Conservation (phyloP, 2,797 vertebrate species). For the Platalea minor region DNA sequence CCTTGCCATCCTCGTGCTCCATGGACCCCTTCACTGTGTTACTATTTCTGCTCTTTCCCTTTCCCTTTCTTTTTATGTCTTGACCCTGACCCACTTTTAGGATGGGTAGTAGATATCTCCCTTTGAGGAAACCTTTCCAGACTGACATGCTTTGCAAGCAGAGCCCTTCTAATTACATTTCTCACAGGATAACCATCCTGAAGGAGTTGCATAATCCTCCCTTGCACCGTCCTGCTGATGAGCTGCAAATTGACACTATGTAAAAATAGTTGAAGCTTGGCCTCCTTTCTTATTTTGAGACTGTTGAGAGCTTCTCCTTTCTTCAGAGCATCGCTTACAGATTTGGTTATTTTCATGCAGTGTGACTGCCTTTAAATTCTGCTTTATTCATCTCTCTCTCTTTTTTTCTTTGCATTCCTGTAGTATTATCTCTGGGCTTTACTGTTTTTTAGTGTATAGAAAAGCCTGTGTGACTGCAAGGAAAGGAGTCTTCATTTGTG, state of each 20-base stretch:
- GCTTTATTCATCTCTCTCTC: not conserved
- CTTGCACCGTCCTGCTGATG: conserved; percentile 46
- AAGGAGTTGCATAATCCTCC: conserved; percentile 62
- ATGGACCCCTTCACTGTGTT: not conserved
- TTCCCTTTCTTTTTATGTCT: not conserved
- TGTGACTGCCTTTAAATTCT: not conserved
- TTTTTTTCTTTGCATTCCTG: not conserved
- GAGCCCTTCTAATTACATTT: conserved; percentile 30
- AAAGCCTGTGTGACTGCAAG: not conserved
- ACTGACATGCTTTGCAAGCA: not conserved
- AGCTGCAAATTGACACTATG: conserved; percentile 55
- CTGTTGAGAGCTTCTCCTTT: conserved; percentile 15
- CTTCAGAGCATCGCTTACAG: not conserved
- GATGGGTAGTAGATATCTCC: not conserved
- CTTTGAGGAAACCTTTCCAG: not conserved
- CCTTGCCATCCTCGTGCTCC: not conserved
- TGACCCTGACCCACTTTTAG: conserved; percentile 33
- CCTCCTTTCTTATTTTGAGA: conserved; percentile 45
- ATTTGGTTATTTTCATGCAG: not conserved
- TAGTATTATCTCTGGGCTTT: not conserved
- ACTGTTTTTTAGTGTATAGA: not conserved
- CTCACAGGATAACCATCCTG: conserved; percentile 26
- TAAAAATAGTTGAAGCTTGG: conserved; percentile 59
- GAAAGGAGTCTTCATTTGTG: not conserved
- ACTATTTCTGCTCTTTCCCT: not conserved